Conservation (phyloP, 2,888 invertebrate genomes). For the Ophioninae sp. region DNA sequence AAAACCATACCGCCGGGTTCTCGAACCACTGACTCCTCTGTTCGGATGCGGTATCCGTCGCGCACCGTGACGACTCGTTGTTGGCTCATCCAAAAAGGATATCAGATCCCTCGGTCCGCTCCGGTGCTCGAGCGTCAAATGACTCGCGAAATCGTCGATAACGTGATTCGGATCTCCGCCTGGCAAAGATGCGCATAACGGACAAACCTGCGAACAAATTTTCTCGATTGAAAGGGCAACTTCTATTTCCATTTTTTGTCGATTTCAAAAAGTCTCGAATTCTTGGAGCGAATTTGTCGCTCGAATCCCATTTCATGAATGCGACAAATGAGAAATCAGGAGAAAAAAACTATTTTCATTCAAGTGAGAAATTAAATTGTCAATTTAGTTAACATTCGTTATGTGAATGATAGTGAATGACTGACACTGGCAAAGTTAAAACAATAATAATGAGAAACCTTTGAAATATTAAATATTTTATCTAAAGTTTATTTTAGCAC, state of each 20-base stretch:
- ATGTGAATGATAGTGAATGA: too few species aligned
- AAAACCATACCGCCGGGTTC: constrained; percentile 86
- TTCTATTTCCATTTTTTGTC: too few species aligned
- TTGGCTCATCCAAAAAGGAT: constrained; percentile 95
- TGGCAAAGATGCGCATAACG: constrained; percentile 97
- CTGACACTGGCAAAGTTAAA: too few species aligned
- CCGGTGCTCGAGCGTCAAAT: constrained; percentile 96
- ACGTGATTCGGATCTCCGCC: constrained; percentile 99
- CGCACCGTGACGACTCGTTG: constrained; percentile 88
- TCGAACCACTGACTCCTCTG: constrained; percentile 88
- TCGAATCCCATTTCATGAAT: too few species aligned
- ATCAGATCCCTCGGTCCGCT: constrained; percentile 94
- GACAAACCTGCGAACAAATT: constrained; percentile 89
- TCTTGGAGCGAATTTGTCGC: too few species aligned
- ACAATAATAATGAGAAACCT: too few species aligned
- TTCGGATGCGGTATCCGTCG: constrained; percentile 90
- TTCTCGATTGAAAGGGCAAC: not conserved
- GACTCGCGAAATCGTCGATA: constrained; percentile 98
- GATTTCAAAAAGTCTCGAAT: too few species aligned
- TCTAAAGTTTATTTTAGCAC: too few species aligned
- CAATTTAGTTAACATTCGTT: too few species aligned
- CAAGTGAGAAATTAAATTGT: too few species aligned
- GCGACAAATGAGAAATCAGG: too few species aligned
- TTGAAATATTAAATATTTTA: not conserved
- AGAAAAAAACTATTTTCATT: too few species aligned